phyloP scores from a whole-genome alignment of 2,797 vertebrate genomes.

The Hapalemur alaotrensis region DNA sequence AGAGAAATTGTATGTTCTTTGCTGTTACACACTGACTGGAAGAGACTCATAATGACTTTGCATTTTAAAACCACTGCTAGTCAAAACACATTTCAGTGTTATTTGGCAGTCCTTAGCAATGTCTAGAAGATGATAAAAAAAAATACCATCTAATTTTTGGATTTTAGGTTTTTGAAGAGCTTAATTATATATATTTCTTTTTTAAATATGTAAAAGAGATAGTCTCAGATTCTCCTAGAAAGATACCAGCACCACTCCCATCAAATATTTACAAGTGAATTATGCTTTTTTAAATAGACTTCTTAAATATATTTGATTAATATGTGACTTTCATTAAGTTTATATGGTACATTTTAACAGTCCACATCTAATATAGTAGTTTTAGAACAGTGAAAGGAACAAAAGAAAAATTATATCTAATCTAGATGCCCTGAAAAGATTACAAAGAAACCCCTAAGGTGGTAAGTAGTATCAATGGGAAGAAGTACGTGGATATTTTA shows the following conservation, averaged over 20 bases:
- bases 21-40: neutral
- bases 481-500: neutral
- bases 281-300: constrained; percentile 34
- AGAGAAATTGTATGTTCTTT: constrained; percentile 7
- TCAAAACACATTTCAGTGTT: constrained; percentile 27
- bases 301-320: neutral
- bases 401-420: neutral
- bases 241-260: neutral
- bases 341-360: neutral
- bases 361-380: constrained; percentile 12
- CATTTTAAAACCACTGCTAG: constrained; percentile 30
- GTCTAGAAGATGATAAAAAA: neutral
- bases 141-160: constrained; percentile 8
- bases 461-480: neutral
- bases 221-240: constrained; percentile 4
- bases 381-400: constrained; percentile 39
- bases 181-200: constrained; percentile 19
- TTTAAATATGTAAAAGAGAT: neutral
- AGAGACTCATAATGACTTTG: constrained; percentile 27
- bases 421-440: neutral
- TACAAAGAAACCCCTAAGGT: constrained; percentile 11
- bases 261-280: constrained; percentile 18
- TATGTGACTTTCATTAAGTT: constrained; percentile 13
- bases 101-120: constrained; percentile 19
- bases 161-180: constrained; percentile 34